A percentile compares a stretch with the other conserved stretches of the same genome.
phyloP scores from a whole-genome alignment of 2,113 vertebrate genomes.

The Aspidoscelis tigris region DNA sequence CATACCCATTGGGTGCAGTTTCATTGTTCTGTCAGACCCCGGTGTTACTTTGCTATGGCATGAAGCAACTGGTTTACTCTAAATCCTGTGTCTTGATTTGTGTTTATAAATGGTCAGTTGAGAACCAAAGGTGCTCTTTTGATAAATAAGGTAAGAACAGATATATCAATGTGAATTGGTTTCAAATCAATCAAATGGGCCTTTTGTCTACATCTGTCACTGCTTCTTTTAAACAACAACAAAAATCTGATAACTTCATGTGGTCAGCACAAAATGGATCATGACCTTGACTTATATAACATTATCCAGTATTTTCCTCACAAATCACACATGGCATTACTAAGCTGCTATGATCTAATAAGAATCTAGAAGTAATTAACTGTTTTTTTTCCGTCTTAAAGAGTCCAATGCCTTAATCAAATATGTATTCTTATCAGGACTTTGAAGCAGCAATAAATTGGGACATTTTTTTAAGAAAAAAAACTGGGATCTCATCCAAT shows the following conservation, averaged over 20 bases:
- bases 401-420: conserved; percentile 76
- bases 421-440: conserved; percentile 79
- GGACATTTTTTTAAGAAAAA: conserved; percentile 69
- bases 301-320: conserved; percentile 67
- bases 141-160: conserved; percentile 57
- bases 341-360: conserved; percentile 74
- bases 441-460: conserved; percentile 80
- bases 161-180: conserved; percentile 63
- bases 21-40: not conserved
- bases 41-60: not conserved
- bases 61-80: not conserved
- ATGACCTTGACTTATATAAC: conserved; percentile 73
- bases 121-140: conserved; percentile 48
- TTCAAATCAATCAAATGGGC: conserved; percentile 54
- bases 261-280: conserved; percentile 71
- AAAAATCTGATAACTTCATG: conserved; percentile 73
- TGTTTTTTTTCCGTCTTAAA: conserved; percentile 60
- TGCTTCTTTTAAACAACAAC: conserved; percentile 62
- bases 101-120: not conserved
- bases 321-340: conserved; percentile 69
- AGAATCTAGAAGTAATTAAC: conserved; percentile 84
- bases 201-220: conserved; percentile 61
- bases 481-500: conserved; percentile 82
- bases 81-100: conserved; percentile 9
- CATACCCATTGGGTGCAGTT: not conserved